Percentiles rank a stretch among this genome's conserved stretches.
phyloP scores from a whole-genome alignment of 2,113 vertebrate species.

The Hiodon alosoides region DNA sequence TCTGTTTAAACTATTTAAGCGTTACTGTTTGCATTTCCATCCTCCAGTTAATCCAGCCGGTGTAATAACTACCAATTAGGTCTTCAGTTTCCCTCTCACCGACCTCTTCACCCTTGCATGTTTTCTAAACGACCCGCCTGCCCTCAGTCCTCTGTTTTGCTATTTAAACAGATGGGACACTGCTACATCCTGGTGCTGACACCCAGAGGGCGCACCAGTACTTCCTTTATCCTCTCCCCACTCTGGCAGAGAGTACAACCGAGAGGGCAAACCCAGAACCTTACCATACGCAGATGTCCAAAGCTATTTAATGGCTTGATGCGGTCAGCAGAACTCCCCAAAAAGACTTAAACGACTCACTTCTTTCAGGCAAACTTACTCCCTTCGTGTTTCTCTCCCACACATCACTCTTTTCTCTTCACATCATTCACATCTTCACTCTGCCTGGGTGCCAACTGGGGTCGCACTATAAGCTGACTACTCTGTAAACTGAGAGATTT shows the following conservation, averaged over 20 bases:
- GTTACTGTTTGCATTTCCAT: not conserved
- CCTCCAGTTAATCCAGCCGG: not conserved
- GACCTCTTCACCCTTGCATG: not conserved
- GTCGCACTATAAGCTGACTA: constrained; percentile 16
- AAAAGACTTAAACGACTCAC: too few relatives aligned
- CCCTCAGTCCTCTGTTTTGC: not conserved
- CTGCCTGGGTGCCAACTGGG: constrained; percentile 6
- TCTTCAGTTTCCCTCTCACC: not conserved
- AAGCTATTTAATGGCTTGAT: not conserved
- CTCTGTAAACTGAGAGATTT: constrained; percentile 7
- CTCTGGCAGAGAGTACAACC: not conserved
- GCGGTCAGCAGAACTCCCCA: not conserved
- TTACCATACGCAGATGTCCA: not conserved
- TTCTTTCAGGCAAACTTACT: constrained; percentile 2
- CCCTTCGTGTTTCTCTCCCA: not conserved
- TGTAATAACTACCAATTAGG: not conserved
- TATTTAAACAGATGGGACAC: not conserved
- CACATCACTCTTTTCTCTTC: not conserved
- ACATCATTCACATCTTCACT: not conserved
- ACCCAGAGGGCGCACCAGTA: constrained; percentile 14
- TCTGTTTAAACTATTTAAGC: not conserved
- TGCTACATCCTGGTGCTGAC: not conserved
- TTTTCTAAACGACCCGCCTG: not conserved
- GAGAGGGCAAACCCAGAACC: not conserved
- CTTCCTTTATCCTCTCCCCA: constrained; percentile 6